These are phyloP conservation scores for Spilarctia lutea DNA, from an alignment of 2,888 invertebrate species.

Conservation along the genomic window DNA sequence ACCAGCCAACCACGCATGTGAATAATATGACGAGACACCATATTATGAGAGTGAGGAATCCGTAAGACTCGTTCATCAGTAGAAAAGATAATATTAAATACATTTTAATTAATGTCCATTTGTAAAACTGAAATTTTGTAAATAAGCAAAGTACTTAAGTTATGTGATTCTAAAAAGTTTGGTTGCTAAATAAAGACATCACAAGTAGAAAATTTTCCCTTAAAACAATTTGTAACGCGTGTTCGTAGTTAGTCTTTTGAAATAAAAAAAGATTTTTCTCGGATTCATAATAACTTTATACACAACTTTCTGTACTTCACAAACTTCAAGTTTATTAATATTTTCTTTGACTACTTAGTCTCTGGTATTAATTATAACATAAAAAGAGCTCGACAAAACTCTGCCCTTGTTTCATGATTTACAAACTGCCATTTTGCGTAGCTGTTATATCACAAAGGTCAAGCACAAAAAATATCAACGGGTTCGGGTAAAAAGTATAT, in stretches of 20 bases:
- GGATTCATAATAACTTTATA: background rate
- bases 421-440: conserved; percentile 34
- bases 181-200: background rate
- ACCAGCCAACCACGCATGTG: no score
- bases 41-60: no score
- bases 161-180: no score
- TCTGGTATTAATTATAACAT: conserved; percentile 30
- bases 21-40: no score
- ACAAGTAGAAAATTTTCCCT: background rate
- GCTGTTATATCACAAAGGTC: conserved; percentile 23
- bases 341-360: conserved; percentile 8
- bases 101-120: no score
- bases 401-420: conserved; percentile 29
- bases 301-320: background rate
- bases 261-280: background rate
- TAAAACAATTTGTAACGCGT: background rate
- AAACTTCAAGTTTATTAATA: conserved; percentile 6
- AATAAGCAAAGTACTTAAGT: no score
- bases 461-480: conserved; percentile 38
- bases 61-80: no score
- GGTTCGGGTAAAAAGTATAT: background rate
- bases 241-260: background rate
- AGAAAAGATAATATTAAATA: no score
- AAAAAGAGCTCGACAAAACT: conserved; percentile 36
- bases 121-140: no score